These are phyloP conservation scores for Uloborus plumipes DNA, from an alignment of 2,888 invertebrate species.

Conservation along the genomic window DNA sequence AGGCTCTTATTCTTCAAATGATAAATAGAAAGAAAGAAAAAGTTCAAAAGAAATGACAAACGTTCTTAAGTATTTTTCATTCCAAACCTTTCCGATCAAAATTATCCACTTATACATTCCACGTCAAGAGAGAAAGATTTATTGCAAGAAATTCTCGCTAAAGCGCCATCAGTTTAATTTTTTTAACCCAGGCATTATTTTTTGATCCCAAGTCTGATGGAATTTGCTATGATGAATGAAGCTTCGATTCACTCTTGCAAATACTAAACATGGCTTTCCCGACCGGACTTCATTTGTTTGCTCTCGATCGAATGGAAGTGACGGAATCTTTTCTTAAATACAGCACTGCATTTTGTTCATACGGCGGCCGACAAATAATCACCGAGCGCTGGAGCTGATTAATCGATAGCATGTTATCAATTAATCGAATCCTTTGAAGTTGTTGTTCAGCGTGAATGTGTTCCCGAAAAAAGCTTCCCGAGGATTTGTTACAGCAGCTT, in stretches of 20 bases:
- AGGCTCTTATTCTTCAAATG: constrained; percentile 38
- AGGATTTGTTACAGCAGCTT: too few species aligned
- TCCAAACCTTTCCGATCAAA: constrained; percentile 52
- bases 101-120: constrained; percentile 57
- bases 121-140: constrained; percentile 54
- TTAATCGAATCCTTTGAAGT: neutral
- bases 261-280: constrained; percentile 54
- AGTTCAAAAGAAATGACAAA: constrained; percentile 49
- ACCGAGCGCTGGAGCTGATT: neutral
- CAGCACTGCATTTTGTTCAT: neutral
- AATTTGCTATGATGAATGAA: constrained; percentile 51
- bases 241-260: constrained; percentile 51
- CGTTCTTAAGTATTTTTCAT: constrained; percentile 56
- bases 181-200: constrained; percentile 54
- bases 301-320: constrained; percentile 7
- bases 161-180: constrained; percentile 55
- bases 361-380: neutral
- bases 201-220: constrained; percentile 44
- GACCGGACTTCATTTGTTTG: constrained; percentile 45
- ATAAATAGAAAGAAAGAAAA: constrained; percentile 26
- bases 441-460: too few species aligned
- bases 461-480: too few species aligned
- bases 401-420: constrained; percentile 17
- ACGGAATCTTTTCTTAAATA: constrained; percentile 29
- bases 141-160: constrained; percentile 55